Evolutionary conservation across 2,797 vertebrate species (phyloP).

Genomic region (Adelosebastes latens): DNA sequence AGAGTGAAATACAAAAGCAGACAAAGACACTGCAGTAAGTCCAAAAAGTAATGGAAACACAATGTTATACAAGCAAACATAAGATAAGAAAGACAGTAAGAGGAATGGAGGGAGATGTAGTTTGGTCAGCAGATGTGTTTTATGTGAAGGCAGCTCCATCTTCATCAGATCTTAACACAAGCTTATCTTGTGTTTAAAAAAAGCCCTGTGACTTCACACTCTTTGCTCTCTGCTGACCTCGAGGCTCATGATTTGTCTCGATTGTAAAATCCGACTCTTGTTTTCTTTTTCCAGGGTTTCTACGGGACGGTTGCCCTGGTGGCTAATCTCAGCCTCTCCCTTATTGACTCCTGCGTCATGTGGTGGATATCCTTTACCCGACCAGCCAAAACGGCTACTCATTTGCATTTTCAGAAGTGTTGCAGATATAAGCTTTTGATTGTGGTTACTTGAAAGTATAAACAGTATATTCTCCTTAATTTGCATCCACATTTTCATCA

Average conservation of each 20-base stretch:
- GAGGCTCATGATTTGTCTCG: background rate
- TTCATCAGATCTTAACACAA: background rate
- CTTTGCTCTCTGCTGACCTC: background rate
- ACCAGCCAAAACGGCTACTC: background rate
- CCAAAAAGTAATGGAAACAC: conserved; percentile 8
- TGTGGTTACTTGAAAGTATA: background rate
- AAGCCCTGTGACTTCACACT: background rate
- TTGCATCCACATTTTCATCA: conserved; percentile 92
- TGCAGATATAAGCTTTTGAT: background rate
- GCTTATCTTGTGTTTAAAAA: background rate
- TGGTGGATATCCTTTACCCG: conserved; percentile 97
- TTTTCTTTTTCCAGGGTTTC: conserved; percentile 83
- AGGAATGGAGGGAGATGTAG: background rate
- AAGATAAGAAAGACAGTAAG: background rate
- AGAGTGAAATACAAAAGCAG: conserved; percentile 11
- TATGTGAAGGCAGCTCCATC: background rate
- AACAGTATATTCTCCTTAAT: conserved; percentile 81
- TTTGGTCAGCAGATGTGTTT: conserved; percentile 5
- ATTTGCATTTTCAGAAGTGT: background rate
- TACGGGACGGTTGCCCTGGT: conserved; percentile 87
- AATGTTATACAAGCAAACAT: background rate
- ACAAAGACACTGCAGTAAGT: conserved; percentile 23
- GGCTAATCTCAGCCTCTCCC: conserved; percentile 91
- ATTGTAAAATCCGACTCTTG: background rate
- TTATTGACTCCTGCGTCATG: conserved; percentile 95